These are phyloP conservation scores for Cyprinella venusta DNA, from an alignment of 2,797 vertebrate species.

Conservation along the genomic window DNA sequence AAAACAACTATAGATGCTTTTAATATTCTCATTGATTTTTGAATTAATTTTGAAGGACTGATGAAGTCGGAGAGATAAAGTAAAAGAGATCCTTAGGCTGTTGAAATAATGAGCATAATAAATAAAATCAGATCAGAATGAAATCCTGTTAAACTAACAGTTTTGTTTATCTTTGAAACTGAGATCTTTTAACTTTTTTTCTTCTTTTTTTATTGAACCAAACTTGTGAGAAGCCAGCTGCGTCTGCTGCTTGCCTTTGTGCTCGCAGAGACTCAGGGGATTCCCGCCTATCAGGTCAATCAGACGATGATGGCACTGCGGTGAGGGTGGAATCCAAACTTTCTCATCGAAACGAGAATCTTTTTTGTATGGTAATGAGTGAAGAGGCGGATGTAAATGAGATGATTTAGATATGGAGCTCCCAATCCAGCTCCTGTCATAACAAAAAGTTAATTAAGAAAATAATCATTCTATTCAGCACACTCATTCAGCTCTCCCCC, in stretches of 20 bases:
- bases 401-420: slow-evolving; percentile 66
- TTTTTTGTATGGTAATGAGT: slow-evolving; percentile 67
- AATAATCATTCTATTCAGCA: slow-evolving; percentile 64
- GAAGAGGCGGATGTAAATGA: slow-evolving; percentile 59
- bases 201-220: neutral
- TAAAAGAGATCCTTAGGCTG: neutral
- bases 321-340: slow-evolving; percentile 62
- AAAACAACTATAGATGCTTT: neutral
- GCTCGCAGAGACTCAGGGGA: slow-evolving; percentile 3
- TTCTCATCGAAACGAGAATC: slow-evolving; percentile 67
- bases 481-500: slow-evolving; percentile 57
- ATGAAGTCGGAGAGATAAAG: neutral
- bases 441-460: slow-evolving; percentile 72
- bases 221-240: slow-evolving; percentile 21
- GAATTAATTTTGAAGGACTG: neutral
- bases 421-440: slow-evolving; percentile 65
- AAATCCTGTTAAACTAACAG: neutral
- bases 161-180: neutral
- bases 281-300: slow-evolving; percentile 32
- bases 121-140: neutral
- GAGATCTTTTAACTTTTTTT: neutral
- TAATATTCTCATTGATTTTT: neutral
- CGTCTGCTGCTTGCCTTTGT: neutral
- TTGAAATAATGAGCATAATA: neutral
- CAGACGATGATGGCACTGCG: slow-evolving; percentile 49